A percentile compares a stretch with the other conserved stretches of the same genome.
Evolutionary conservation across 1,140 invertebrate genomes (phyloP).

Genomic region (Drosophila orena): DNA sequence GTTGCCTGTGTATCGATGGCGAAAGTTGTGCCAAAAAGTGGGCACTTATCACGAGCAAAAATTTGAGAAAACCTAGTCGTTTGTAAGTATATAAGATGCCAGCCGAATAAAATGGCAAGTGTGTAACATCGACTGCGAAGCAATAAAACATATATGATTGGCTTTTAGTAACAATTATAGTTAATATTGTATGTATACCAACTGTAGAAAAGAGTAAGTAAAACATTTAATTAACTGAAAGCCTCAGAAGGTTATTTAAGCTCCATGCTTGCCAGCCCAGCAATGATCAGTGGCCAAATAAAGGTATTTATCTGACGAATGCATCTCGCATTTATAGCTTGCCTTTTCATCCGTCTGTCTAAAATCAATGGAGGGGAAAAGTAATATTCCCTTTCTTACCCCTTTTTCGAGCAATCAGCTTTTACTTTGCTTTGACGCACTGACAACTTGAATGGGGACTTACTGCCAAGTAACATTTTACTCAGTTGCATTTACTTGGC

Average conservation of each 20-base stretch:
- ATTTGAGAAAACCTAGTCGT: slow-evolving; percentile 22
- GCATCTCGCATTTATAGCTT: not conserved
- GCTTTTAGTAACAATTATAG: no score
- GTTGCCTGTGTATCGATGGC: slow-evolving; percentile 20
- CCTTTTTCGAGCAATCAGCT: not conserved
- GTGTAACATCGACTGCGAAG: no score
- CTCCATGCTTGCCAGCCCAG: not conserved
- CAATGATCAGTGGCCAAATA: not conserved
- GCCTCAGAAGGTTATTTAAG: slow-evolving; percentile 5
- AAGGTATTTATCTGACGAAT: slow-evolving; percentile 15
- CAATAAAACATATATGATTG: no score
- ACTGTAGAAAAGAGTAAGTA: not conserved
- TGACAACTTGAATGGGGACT: slow-evolving; percentile 6
- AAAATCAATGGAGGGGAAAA: slow-evolving; percentile 8
- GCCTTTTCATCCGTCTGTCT: not conserved
- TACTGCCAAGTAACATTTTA: slow-evolving; percentile 23
- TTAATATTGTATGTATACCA: no score
- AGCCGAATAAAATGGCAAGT: no score
- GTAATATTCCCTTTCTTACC: slow-evolving; percentile 1
- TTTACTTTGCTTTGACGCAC: slow-evolving; percentile 8
- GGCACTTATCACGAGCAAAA: slow-evolving; percentile 65
- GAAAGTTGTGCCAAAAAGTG: not conserved
- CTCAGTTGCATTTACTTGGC: slow-evolving; percentile 43
- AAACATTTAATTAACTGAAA: slow-evolving; percentile 5
- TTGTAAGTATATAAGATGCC: not conserved